phyloP scores from a whole-genome alignment of 2,888 invertebrate genomes.

The Lithophane leautieri region DNA sequence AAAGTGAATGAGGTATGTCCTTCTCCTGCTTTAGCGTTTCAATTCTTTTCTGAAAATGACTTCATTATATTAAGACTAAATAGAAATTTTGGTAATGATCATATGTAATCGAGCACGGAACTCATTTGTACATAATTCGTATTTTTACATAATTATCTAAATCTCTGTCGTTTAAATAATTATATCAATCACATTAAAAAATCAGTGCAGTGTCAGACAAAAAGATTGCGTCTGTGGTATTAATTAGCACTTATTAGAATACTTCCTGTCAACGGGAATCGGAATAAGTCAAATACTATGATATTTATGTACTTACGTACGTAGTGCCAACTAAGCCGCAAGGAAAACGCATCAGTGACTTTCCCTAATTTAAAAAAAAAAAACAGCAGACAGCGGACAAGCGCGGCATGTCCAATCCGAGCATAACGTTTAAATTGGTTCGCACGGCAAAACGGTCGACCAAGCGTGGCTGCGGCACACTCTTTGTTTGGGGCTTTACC shows the following conservation, averaged over 20 bases:
- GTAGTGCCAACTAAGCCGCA: background rate
- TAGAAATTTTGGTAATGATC: background rate
- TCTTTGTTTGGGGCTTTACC: slow-evolving; percentile 46
- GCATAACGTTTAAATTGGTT: slow-evolving; percentile 48
- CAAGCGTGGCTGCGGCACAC: slow-evolving; percentile 36
- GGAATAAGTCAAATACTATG: background rate
- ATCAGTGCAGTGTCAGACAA: background rate
- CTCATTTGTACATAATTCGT: background rate
- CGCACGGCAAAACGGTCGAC: slow-evolving; percentile 37
- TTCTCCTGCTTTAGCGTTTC: too few species aligned
- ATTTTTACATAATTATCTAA: background rate
- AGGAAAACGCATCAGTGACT: slow-evolving; percentile 32
- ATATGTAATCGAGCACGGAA: background rate
- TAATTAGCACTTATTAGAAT: background rate
- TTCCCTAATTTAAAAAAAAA: slow-evolving; percentile 26
- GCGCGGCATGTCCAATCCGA: slow-evolving; percentile 52
- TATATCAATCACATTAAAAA: background rate
- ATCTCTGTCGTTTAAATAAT: background rate
- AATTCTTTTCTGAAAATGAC: too few species aligned
- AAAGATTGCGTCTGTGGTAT: background rate
- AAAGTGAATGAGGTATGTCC: too few species aligned
- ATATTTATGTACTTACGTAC: background rate
- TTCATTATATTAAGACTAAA: background rate
- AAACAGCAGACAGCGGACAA: background rate
- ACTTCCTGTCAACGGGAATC: background rate